A percentile compares a stretch with the other conserved stretches of the same genome.
Conservation (phyloP, 2,888 invertebrate species). For the Yponomeuta sedellus region DNA sequence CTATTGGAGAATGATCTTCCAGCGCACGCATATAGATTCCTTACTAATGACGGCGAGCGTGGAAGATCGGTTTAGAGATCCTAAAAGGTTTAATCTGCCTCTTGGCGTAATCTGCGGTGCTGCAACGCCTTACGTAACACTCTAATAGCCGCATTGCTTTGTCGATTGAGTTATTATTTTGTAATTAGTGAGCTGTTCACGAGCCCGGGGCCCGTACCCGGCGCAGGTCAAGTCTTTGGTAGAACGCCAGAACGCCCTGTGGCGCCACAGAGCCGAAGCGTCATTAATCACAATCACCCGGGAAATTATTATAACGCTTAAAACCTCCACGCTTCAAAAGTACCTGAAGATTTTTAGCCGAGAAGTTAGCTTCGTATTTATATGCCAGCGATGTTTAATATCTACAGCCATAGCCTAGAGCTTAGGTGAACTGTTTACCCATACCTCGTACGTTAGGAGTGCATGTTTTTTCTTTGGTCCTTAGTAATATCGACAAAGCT, state of each 20-base stretch:
- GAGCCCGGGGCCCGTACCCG: slow-evolving; percentile 31
- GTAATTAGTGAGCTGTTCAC: slow-evolving; percentile 59
- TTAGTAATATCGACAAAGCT: too few relatives aligned
- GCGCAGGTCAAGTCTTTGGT: slow-evolving; percentile 18
- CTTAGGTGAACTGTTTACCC: too few relatives aligned
- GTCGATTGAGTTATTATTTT: slow-evolving; percentile 70
- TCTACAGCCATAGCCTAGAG: too few relatives aligned
- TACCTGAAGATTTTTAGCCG: slow-evolving; percentile 10
- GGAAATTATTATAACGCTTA: slow-evolving; percentile 69
- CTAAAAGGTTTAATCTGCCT: neutral
- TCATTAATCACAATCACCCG: slow-evolving; percentile 74
- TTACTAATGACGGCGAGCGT: neutral
- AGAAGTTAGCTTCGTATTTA: neutral
- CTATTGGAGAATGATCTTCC: neutral
- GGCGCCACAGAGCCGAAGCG: slow-evolving; percentile 49
- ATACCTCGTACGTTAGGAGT: too few relatives aligned
- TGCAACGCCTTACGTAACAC: slow-evolving; percentile 12
- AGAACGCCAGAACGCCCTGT: slow-evolving; percentile 25
- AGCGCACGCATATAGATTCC: neutral
- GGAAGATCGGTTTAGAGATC: neutral
- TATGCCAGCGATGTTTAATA: too few relatives aligned
- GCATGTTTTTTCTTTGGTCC: too few relatives aligned
- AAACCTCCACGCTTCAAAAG: slow-evolving; percentile 36
- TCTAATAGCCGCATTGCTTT: slow-evolving; percentile 16
- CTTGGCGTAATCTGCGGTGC: neutral